phyloP scores from a whole-genome alignment of 1,140 invertebrate species.

The Hirudo medicinalis region DNA sequence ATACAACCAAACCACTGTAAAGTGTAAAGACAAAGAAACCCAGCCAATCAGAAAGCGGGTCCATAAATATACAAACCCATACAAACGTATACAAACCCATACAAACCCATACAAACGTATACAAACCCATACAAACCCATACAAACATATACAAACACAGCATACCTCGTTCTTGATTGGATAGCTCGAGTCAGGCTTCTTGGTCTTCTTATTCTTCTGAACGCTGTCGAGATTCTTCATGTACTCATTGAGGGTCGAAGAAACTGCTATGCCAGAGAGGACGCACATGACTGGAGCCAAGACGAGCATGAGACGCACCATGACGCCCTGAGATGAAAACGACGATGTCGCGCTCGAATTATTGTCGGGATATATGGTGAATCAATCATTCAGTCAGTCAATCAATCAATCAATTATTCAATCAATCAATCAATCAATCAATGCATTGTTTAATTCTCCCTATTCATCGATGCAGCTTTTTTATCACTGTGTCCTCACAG shows the following conservation, averaged over 20 bases:
- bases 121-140: background rate
- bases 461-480: no score
- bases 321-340: conserved; percentile 59
- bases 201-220: conserved; percentile 41
- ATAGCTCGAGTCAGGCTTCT: conserved; percentile 46
- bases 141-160: background rate
- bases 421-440: background rate
- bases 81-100: no score
- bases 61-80: no score
- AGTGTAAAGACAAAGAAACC: no score
- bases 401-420: background rate
- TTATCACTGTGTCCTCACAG: no score
- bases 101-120: no score
- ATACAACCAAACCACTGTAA: no score
- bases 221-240: conserved; percentile 57
- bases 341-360: background rate
- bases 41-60: no score
- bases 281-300: conserved; percentile 95
- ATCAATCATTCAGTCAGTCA: background rate
- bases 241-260: conserved; percentile 69
- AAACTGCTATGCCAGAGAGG: conserved; percentile 81
- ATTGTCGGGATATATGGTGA: no score
- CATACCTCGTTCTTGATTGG: conserved; percentile 70
- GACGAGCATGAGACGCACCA: conserved; percentile 95
- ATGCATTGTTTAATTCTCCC: no score